These are phyloP conservation scores for Polyommatus icarus DNA, from an alignment of 2,888 invertebrate species.

Conservation along the genomic window DNA sequence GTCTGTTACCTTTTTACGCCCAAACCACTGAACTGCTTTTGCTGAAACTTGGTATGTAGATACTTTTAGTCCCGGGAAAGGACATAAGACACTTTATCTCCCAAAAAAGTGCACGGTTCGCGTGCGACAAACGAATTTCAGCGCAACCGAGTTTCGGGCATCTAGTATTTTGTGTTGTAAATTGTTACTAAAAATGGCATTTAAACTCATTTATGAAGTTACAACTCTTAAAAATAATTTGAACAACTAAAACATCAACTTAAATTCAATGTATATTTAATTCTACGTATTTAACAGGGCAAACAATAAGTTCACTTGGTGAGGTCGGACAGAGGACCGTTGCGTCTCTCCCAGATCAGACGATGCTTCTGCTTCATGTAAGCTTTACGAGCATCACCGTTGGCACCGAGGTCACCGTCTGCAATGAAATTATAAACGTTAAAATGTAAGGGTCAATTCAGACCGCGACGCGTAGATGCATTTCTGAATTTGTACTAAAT, in stretches of 20 bases:
- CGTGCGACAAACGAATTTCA: too few relatives aligned
- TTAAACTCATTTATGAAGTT: background rate
- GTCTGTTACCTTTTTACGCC: too few relatives aligned
- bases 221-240: background rate
- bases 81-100: too few relatives aligned
- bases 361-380: conserved; percentile 99
- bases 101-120: too few relatives aligned
- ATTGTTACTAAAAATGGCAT: too few relatives aligned
- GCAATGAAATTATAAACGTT: conserved; percentile 41
- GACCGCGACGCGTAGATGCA: too few relatives aligned
- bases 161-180: background rate
- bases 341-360: conserved; percentile 97
- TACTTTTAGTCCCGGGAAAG: too few relatives aligned
- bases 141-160: too few relatives aligned
- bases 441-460: background rate
- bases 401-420: conserved; percentile 96
- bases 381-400: conserved; percentile 85
- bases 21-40: too few relatives aligned
- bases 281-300: conserved; percentile 49
- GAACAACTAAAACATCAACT: background rate
- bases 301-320: conserved; percentile 51
- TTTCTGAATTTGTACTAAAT: too few relatives aligned
- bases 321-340: conserved; percentile 83
- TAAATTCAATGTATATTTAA: conserved; percentile 32
- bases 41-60: too few relatives aligned